These are phyloP conservation scores for Sylvilagus floridanus DNA, from an alignment of 2,797 vertebrate genomes.

Conservation along the genomic window DNA sequence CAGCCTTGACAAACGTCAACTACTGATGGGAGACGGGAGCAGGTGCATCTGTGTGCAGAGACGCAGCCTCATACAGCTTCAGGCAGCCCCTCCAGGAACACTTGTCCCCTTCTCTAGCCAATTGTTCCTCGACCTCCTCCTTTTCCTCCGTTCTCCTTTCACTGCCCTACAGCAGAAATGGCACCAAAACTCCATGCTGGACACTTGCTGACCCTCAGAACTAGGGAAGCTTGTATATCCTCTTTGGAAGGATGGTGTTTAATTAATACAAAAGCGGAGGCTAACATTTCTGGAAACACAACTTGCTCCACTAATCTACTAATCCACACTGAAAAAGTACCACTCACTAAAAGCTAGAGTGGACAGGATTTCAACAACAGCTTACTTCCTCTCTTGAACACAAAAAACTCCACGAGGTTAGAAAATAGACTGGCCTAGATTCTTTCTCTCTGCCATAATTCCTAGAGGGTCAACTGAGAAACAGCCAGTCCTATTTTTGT, in stretches of 20 bases:
- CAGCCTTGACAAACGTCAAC: not conserved
- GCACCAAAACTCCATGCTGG: not conserved
- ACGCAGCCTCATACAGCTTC: not conserved
- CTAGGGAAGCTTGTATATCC: not conserved
- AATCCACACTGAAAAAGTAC: not conserved
- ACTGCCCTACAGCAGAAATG: not conserved
- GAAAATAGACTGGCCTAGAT: slow-evolving; percentile 1
- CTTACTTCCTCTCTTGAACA: slow-evolving; percentile 15
- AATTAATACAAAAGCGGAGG: not conserved
- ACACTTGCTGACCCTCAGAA: not conserved
- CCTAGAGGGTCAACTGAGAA: slow-evolving; percentile 11
- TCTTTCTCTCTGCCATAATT: not conserved
- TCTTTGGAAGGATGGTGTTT: slow-evolving; percentile 16
- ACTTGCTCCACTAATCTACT: not conserved
- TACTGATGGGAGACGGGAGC: not conserved
- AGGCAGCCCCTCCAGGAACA: not conserved
- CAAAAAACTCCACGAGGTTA: not conserved
- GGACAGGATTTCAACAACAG: not conserved
- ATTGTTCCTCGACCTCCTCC: not conserved
- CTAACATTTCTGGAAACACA: not conserved
- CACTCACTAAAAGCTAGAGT: not conserved
- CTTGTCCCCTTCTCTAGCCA: not conserved
- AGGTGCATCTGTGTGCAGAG: not conserved
- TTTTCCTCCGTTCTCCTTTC: not conserved
- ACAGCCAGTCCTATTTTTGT: not conserved